Evolutionary conservation across 1,140 invertebrate species (phyloP).

Genomic region (Nilaparvata lugens): DNA sequence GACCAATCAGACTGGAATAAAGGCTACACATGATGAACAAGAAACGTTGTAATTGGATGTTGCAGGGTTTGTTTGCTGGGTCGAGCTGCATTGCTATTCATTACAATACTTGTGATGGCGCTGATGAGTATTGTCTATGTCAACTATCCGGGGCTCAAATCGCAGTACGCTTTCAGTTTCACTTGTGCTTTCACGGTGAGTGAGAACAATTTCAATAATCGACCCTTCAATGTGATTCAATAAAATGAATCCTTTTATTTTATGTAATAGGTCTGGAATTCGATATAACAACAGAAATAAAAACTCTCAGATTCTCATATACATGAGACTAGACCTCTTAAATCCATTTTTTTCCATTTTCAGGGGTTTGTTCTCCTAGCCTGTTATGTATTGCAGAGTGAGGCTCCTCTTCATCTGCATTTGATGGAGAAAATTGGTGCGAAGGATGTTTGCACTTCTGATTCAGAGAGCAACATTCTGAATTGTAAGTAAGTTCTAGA

Average conservation of each 20-base stretch:
- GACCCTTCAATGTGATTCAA: too few species aligned
- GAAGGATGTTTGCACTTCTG: constrained; percentile 22
- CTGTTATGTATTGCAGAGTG: constrained; percentile 40
- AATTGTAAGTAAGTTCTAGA: constrained; percentile 39
- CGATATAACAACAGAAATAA: too few species aligned
- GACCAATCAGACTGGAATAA: too few species aligned
- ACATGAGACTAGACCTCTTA: too few species aligned
- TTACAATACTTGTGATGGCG: constrained; percentile 44
- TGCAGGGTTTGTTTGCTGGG: constrained; percentile 46
- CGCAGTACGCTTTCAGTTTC: constrained; percentile 47
- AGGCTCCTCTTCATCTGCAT: constrained; percentile 29
- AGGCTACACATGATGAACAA: too few species aligned
- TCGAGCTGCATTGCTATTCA: constrained; percentile 44
- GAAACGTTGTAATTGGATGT: constrained; percentile 10
- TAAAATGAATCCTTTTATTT: too few species aligned
- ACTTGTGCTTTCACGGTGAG: constrained; percentile 44
- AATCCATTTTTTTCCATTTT: constrained; percentile 23
- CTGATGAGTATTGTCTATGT: constrained; percentile 48
- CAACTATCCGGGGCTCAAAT: constrained; percentile 44
- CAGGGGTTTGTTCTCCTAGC: constrained; percentile 40
- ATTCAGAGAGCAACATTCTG: constrained; percentile 39
- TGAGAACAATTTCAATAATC: too few species aligned
- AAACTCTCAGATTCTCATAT: too few species aligned
- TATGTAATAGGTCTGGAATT: too few species aligned
- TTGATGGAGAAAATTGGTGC: constrained; percentile 23